Base-by-base conservation (phyloP, 2,888 invertebrate genomes). In the Disparrhopalites patrizii region DNA sequence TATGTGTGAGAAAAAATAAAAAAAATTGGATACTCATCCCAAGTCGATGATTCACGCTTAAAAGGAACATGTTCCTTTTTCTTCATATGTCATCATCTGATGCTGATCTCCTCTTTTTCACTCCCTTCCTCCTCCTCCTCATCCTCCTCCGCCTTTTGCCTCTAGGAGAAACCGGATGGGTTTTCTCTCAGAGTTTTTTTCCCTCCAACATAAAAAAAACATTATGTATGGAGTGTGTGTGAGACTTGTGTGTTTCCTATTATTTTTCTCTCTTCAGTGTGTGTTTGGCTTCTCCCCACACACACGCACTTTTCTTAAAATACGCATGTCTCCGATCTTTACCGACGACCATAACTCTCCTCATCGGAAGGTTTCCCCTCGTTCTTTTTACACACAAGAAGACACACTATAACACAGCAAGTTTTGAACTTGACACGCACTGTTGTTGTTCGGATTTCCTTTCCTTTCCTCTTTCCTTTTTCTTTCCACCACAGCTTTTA, bases 21-120 rank as follows among this genome's bases (percentile, higher is more conserved):
- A 23, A 47, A 47, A 47, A 47, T 47, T 43, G 5, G 15, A 47
- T n/a, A 47, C 47, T 47, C 47, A 47, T 47, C 47, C 47, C 47
- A 47, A 43, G 47, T 47, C 25, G 47, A 47, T 8, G 47, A 23
- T 23, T 47, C 47, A 47, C 20, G 25, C 25, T 5, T 10, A 5
- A 47, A 13, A 47, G 3, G 23, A 47, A 47, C n/a, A n/a, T n/a
- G 47, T 47, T 23, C 47, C 47, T 7, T 47, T 47, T 47, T 47
- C n/a, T n/a, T n/a, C 15, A 47, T 25, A 23, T 13, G 20, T 47
- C 47, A 5, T 43, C n/a, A 43, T 43, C 43, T n/a, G n/a, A n/a
- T n/a, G n/a, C n/a, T n/a, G n/a, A n/a, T n/a, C n/a, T n/a, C n/a
- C n/a, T n/a, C n/a, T n/a, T n/a, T n/a, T n/a, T n/a, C n/a, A n/a